Percentiles rank a stretch among this genome's conserved stretches.
Conservation (phyloP, 2,888 invertebrate genomes). For the Matsumyia berberina region DNA sequence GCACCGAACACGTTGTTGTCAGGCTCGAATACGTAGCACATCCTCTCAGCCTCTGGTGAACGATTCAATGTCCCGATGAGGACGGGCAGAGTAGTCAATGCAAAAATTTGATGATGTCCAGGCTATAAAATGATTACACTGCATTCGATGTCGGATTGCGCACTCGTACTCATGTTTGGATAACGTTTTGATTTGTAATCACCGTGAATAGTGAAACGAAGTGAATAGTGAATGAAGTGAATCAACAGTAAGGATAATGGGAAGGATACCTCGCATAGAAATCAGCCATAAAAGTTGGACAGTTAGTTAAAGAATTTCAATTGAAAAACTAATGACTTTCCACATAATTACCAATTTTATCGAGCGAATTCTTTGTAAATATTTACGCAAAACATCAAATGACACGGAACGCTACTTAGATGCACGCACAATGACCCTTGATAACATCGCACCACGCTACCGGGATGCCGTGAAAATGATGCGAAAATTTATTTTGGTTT, state of each 20-base stretch:
- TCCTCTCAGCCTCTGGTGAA: constrained; percentile 6
- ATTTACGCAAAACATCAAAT: background rate
- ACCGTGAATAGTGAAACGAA: constrained; percentile 32
- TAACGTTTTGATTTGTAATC: constrained; percentile 63
- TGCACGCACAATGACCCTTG: constrained; percentile 7
- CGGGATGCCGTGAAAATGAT: background rate
- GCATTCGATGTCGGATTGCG: constrained; percentile 13
- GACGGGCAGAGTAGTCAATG: constrained; percentile 15
- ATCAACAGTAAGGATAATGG: constrained; percentile 35
- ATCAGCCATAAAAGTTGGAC: background rate
- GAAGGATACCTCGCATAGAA: background rate
- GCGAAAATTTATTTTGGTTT: constrained; percentile 31
- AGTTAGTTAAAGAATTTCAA: constrained; percentile 4
- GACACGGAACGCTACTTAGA: background rate
- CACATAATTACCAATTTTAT: background rate
- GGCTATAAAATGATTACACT: constrained; percentile 59
- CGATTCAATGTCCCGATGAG: constrained; percentile 26
- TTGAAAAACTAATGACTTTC: background rate
- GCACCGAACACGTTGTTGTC: constrained; percentile 26
- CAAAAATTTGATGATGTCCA: constrained; percentile 61
- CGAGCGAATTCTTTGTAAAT: background rate
- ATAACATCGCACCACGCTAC: background rate
- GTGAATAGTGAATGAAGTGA: constrained; percentile 26
- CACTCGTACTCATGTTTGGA: constrained; percentile 33
- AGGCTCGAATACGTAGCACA: constrained; percentile 4